Conservation (phyloP, 1,140 invertebrate genomes). For the Caerostris darwini region DNA sequence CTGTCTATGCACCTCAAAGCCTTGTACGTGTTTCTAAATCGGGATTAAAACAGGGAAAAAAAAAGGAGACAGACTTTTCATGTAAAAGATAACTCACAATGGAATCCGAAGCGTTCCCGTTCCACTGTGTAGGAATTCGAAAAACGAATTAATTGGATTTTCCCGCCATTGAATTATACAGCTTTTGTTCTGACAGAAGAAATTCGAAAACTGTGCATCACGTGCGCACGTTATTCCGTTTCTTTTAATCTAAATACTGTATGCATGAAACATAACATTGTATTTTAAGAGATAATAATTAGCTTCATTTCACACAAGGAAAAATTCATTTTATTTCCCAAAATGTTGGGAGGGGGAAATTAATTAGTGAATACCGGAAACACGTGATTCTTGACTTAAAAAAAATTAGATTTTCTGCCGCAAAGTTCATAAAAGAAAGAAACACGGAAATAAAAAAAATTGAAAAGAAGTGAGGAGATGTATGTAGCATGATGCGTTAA, state of each 20-base stretch:
- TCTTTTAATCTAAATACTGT: not conserved
- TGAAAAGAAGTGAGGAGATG: not conserved
- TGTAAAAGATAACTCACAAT: slow-evolving; percentile 1
- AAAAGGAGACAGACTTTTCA: not conserved
- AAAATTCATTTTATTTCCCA: not conserved
- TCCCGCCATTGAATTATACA: not conserved
- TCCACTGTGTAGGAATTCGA: not conserved
- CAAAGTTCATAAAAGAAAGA: not conserved
- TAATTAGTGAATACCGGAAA: not conserved
- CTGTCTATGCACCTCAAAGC: not conserved
- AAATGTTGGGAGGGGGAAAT: not conserved
- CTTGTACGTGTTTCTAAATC: slow-evolving; percentile 27
- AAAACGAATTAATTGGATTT: slow-evolving; percentile 36
- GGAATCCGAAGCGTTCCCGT: not conserved
- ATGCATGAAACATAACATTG: not conserved
- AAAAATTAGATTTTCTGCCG: not conserved
- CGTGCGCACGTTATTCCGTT: not conserved
- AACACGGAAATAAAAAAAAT: not conserved
- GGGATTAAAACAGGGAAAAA: not conserved
- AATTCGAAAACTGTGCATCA: not conserved
- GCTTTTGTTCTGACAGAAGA: not conserved
- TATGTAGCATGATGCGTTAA: not conserved
- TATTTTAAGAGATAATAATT: not conserved
- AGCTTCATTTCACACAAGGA: not conserved
- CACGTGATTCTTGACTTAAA: not conserved